Evolutionary conservation across 2,888 invertebrate genomes (phyloP).

Genomic region (Glaucopsyche alexis): DNA sequence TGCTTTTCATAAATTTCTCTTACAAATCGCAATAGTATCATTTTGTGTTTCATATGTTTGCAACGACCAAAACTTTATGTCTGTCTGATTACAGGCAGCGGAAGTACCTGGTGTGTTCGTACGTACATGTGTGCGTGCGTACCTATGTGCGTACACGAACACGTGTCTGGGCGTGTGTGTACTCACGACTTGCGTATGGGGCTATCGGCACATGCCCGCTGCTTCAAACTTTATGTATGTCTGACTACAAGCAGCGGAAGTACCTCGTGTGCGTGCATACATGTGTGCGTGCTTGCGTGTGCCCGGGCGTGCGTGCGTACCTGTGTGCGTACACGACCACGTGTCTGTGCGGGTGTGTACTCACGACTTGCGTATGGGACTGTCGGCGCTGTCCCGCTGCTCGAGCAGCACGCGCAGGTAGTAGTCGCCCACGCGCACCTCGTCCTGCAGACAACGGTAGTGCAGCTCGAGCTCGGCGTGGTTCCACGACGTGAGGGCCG

Average conservation of each 20-base stretch:
- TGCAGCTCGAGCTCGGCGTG: constrained; percentile 97
- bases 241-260: neutral
- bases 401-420: constrained; percentile 96
- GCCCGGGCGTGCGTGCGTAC: too few species aligned
- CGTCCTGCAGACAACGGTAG: constrained; percentile 96
- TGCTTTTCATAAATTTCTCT: too few species aligned
- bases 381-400: constrained; percentile 91
- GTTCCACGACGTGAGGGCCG: constrained; percentile 96
- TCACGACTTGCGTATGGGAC: constrained; percentile 94
- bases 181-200: too few species aligned
- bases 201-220: too few species aligned
- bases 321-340: neutral
- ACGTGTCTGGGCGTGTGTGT: too few species aligned
- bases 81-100: neutral
- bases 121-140: neutral
- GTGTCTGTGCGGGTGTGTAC: constrained; percentile 53
- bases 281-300: neutral
- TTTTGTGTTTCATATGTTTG: too few species aligned
- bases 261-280: neutral
- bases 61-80: neutral
- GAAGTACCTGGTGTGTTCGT: neutral
- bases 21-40: too few species aligned
- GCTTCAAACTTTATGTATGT: constrained; percentile 69
- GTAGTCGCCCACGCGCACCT: constrained; percentile 99
- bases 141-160: neutral